Percentiles rank a stretch among this genome's conserved stretches.
Evolutionary conservation across 2,113 vertebrate species (phyloP).

Genomic region (Xenopus borealis): DNA sequence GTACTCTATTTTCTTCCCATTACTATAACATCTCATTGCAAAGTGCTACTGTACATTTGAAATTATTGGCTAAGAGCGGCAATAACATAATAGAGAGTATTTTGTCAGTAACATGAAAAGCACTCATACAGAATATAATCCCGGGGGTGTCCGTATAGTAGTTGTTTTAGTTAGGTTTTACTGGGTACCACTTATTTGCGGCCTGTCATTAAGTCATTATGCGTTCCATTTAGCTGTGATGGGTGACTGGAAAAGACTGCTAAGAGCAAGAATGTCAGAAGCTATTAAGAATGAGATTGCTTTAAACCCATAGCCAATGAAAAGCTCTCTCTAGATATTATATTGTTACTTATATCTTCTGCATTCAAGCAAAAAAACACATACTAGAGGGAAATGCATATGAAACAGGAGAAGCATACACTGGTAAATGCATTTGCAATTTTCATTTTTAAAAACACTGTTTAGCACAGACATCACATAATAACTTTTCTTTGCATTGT

Average conservation of each 20-base stretch:
- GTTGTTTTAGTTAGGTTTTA: slow-evolving; percentile 4
- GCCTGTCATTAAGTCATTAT: slow-evolving; percentile 12
- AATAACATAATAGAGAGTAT: not conserved
- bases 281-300: not conserved
- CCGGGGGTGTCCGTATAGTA: not conserved
- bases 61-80: not conserved
- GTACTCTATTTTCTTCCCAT: slow-evolving; percentile 1
- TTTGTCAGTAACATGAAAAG: slow-evolving; percentile 14
- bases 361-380: no score
- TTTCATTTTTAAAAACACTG: no score
- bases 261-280: not conserved
- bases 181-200: slow-evolving; percentile 10
- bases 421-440: no score
- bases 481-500: no score
- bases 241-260: not conserved
- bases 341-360: no score
- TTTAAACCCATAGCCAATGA: not conserved
- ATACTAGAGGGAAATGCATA: no score
- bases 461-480: no score
- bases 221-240: not conserved
- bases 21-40: slow-evolving; percentile 8
- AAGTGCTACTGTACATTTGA: not conserved
- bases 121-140: slow-evolving; percentile 1
- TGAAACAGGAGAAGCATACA: no score
- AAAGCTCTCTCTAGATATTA: not conserved